Percentiles rank a stretch among this genome's conserved stretches.
phyloP scores from a whole-genome alignment of 1,140 invertebrate species.

The Tetramorium alpestre region DNA sequence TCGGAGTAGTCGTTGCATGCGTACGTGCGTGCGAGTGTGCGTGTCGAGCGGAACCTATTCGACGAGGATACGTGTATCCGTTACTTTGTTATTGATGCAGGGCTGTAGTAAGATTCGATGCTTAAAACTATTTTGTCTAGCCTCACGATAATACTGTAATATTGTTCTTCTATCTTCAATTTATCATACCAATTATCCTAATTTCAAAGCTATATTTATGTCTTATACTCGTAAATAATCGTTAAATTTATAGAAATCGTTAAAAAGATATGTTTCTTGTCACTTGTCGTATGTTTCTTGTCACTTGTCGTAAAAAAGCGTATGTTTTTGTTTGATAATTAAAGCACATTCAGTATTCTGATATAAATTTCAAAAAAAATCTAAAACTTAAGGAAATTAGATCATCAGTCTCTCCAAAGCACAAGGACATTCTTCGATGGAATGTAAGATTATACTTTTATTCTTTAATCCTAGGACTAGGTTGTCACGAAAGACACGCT shows the following conservation, averaged over 20 bases:
- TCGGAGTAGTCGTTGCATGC: constrained; percentile 52
- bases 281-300: not conserved
- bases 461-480: not conserved
- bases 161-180: not conserved
- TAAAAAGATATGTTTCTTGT: not conserved
- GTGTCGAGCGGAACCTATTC: constrained; percentile 56
- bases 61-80: constrained; percentile 70
- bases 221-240: not conserved
- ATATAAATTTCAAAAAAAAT: not conserved
- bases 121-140: not conserved
- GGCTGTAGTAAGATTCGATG: constrained; percentile 50
- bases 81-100: constrained; percentile 68
- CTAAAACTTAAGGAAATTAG: not conserved
- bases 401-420: not conserved
- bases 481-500: not conserved
- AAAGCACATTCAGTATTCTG: not conserved
- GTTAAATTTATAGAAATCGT: not conserved
- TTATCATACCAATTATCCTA: not conserved
- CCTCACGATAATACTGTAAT: not conserved
- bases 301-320: not conserved
- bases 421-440: not conserved
- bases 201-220: not conserved
- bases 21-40: constrained; percentile 2
- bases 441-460: constrained; percentile 13
- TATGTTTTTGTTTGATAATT: not conserved